Conservation (phyloP, 2,113 vertebrate species). For the human region GRCh38 chr3:165796001-165796500, state of each 20-base stretch:
- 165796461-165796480: background rate
- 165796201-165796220: background rate
- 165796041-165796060: background rate
- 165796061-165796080: background rate
- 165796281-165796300: background rate
- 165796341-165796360: background rate
- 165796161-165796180: conserved; percentile 23
- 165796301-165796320: background rate
- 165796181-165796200: background rate
- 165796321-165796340: background rate
- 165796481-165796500: background rate
- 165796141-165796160: background rate
- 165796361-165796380: background rate
- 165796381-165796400: background rate
- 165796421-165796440: background rate
- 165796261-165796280: background rate
- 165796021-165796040: background rate
- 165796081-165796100: background rate
- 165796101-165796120: background rate
- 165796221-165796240: background rate
- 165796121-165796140: background rate
- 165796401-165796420: background rate
- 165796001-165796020: background rate
- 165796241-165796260: background rate
- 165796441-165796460: background rate